Evolutionary conservation across 2,113 vertebrate species (phyloP), one percentile per base, ranked within the genome.

Genomic region (Rhombomys opimus): DNA sequence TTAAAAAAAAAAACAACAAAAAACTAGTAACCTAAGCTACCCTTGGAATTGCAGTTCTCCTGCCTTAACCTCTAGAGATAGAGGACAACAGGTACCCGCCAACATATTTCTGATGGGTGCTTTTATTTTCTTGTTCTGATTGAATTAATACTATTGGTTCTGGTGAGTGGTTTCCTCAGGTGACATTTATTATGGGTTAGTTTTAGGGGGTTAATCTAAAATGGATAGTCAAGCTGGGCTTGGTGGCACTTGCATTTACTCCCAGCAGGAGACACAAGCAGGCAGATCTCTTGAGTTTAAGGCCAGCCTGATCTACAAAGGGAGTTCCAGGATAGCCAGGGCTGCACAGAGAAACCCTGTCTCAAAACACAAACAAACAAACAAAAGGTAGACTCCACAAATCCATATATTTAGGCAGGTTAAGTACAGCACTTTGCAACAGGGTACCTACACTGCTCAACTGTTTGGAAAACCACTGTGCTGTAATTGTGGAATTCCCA

Each of bases 171-270:
- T 75, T 75, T 75, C 15, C 72, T 75, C 18, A 11, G 72, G 22
- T 90, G 41, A 61, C 52, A 59, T 86, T 89, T 92, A 35, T 77
- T 67, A 87, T 41, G 20, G 95, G 65, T 61, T 65, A 80, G 5
- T 90, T 94, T 87, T 76, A 87, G 35, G 68, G n/a, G 7, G 30
- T 90, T 93, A 90, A 68, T 94, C 95, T 89, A 94, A 90, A 54
- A 41, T 59, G 17, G 18, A 70, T 50, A 54, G 5, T 11, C 72
- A 75, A 18, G 38, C 9, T 9, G 22, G 72, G 72, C 22, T 20
- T 23, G 38, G 72, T 75, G n/a, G n/a, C 38, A 1, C 20, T 22
- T 4, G 0, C 20, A n/a, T 75, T 75, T 73, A 73, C 20, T 18
- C n/a, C 70, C n/a, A 73, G n/a, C 70, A 75, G 5, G 72, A 75